Evolutionary conservation across 2,888 invertebrate genomes (phyloP).

Genomic region (Drosophila lutescens): DNA sequence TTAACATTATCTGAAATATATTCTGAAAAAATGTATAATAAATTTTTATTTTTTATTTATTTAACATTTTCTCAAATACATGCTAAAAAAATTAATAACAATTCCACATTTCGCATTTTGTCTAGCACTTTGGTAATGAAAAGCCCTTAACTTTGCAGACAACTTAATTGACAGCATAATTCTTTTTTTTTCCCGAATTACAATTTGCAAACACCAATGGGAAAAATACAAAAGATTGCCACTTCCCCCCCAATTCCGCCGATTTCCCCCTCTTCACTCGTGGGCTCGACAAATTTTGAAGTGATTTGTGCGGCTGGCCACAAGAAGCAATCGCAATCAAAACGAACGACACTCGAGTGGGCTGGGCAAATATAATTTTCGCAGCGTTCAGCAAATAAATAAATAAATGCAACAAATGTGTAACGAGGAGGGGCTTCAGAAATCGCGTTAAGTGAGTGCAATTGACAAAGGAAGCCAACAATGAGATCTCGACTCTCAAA

Average conservation of each 20-base stretch:
- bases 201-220: conserved; percentile 44
- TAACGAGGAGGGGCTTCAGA: conserved; percentile 1
- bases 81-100: background rate
- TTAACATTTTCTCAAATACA: background rate
- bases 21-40: background rate
- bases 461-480: conserved; percentile 75
- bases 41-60: no score
- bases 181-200: conserved; percentile 3
- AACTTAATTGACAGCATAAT: conserved; percentile 50
- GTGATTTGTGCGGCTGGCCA: conserved; percentile 66
- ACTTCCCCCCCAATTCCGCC: conserved; percentile 10
- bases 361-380: conserved; percentile 80
- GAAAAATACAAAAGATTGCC: conserved; percentile 46
- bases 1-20: background rate
- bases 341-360: conserved; percentile 55
- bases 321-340: conserved; percentile 59
- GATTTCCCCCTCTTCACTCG: conserved; percentile 15
- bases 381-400: conserved; percentile 66
- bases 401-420: conserved; percentile 63
- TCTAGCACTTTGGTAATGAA: conserved; percentile 36
- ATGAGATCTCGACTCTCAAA: conserved; percentile 48
- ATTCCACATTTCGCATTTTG: conserved; percentile 16
- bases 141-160: conserved; percentile 55
- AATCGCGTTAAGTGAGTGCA: conserved; percentile 71
- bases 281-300: conserved; percentile 50